A percentile compares a stretch with the other conserved stretches of the same genome.
These are phyloP conservation scores for Phalloptychus januarius DNA, from an alignment of 2,797 vertebrate species.

Conservation along the genomic window DNA sequence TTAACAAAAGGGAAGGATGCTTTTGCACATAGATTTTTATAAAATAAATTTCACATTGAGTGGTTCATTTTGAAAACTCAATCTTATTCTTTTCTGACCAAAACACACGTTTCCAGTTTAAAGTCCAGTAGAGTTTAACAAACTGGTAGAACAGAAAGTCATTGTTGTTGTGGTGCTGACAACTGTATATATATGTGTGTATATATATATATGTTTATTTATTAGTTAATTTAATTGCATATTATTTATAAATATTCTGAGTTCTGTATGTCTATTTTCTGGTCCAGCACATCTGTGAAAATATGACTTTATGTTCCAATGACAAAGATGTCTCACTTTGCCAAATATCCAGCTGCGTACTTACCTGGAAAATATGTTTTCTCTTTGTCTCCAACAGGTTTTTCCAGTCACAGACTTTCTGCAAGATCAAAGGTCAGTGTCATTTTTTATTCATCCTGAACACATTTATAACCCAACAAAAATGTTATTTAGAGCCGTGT, in stretches of 20 bases:
- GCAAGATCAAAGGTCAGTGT: constrained; percentile 54
- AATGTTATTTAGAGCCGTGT: no score
- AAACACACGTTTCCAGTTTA: not conserved
- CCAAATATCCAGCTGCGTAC: constrained; percentile 1
- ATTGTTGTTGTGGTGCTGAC: not conserved
- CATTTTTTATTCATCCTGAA: not conserved
- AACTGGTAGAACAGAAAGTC: not conserved
- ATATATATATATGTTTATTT: no score
- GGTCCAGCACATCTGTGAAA: constrained; percentile 6
- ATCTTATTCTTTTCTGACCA: not conserved
- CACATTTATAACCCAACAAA: not conserved
- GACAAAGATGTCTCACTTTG: not conserved
- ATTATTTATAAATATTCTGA: not conserved
- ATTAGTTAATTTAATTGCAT: not conserved
- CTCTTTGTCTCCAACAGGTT: constrained; percentile 47
- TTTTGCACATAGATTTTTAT: not conserved
- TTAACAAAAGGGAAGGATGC: not conserved
- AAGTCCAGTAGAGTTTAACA: not conserved
- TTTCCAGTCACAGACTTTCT: constrained; percentile 27
- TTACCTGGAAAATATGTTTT: constrained; percentile 27
- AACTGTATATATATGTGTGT: no score
- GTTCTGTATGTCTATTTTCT: not conserved
- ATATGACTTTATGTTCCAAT: constrained; percentile 3
- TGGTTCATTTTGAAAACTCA: not conserved
- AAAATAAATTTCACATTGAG: not conserved